Percentiles rank a stretch among this genome's conserved stretches.
Conservation (phyloP, 2,797 vertebrate species). For the Acanthiza pusilla region DNA sequence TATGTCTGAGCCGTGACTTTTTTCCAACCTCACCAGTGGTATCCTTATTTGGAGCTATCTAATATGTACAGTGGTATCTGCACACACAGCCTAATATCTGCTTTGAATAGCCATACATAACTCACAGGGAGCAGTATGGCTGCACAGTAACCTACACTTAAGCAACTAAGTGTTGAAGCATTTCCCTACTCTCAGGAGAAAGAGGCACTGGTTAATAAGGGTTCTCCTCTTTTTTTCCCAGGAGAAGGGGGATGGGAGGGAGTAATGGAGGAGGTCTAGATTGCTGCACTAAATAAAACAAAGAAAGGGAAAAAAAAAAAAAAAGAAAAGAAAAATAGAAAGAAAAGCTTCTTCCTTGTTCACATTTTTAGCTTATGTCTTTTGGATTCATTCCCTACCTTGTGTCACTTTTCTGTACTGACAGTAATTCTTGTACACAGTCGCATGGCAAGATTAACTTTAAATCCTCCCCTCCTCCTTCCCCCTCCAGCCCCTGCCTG, state of each 20-base stretch:
- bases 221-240: background rate
- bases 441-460: slow-evolving; percentile 64
- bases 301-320: background rate
- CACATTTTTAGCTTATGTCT: slow-evolving; percentile 62
- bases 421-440: slow-evolving; percentile 68
- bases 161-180: slow-evolving; percentile 24
- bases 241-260: slow-evolving; percentile 6
- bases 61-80: slow-evolving; percentile 4
- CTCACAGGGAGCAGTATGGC: slow-evolving; percentile 1
- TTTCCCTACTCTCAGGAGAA: background rate
- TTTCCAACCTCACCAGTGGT: background rate
- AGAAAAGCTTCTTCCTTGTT: slow-evolving; percentile 23
- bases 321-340: background rate
- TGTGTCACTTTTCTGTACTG: slow-evolving; percentile 61
- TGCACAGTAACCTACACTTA: background rate
- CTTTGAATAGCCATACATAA: slow-evolving; percentile 31
- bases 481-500: slow-evolving; percentile 55
- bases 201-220: background rate
- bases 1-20: slow-evolving; percentile 8
- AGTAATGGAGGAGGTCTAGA: slow-evolving; percentile 3
- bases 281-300: background rate
- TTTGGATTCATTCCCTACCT: slow-evolving; percentile 61
- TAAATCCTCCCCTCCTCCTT: slow-evolving; percentile 67
- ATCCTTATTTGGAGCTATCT: slow-evolving; percentile 21
- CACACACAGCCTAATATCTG: background rate